phyloP scores from a whole-genome alignment of 2,888 invertebrate genomes.

The Augochlorella aurata region DNA sequence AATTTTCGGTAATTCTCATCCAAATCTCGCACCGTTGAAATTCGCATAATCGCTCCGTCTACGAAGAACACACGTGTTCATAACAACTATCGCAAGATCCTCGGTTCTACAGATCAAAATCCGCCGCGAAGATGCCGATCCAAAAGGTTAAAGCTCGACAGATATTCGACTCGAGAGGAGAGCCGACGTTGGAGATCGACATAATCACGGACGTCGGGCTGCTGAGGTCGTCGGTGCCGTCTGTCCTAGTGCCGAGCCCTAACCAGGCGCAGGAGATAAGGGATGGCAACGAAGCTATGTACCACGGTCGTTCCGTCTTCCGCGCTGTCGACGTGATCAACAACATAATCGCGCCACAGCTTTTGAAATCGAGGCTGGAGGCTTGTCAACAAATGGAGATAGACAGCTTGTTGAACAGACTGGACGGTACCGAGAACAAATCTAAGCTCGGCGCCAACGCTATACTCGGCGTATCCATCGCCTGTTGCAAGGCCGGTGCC shows the following conservation, averaged over 20 bases:
- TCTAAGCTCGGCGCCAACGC: constrained; percentile 77
- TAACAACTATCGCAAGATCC: not conserved
- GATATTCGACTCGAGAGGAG: constrained; percentile 87
- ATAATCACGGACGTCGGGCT: constrained; percentile 77
- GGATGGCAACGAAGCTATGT: constrained; percentile 73
- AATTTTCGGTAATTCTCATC: constrained; percentile 18
- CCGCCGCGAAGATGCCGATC: constrained; percentile 82
- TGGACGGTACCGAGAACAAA: constrained; percentile 77
- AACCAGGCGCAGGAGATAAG: constrained; percentile 73
- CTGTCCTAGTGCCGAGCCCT: constrained; percentile 64
- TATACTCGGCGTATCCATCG: constrained; percentile 75
- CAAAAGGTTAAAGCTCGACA: constrained; percentile 85
- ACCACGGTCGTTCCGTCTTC: constrained; percentile 73
- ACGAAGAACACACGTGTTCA: not conserved
- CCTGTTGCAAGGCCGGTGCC: constrained; percentile 78
- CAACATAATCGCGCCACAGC: constrained; percentile 75
- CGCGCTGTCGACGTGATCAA: constrained; percentile 77
- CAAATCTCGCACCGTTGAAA: not conserved
- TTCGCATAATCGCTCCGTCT: not conserved
- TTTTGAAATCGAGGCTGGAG: constrained; percentile 74
- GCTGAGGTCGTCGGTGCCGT: constrained; percentile 76
- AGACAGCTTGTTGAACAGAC: constrained; percentile 71
- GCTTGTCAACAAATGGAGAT: constrained; percentile 77
- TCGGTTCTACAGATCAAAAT: not conserved
- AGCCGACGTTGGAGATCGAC: constrained; percentile 86